phyloP scores from a whole-genome alignment of 2,113 vertebrate species.

The Atlantisia rogersi region DNA sequence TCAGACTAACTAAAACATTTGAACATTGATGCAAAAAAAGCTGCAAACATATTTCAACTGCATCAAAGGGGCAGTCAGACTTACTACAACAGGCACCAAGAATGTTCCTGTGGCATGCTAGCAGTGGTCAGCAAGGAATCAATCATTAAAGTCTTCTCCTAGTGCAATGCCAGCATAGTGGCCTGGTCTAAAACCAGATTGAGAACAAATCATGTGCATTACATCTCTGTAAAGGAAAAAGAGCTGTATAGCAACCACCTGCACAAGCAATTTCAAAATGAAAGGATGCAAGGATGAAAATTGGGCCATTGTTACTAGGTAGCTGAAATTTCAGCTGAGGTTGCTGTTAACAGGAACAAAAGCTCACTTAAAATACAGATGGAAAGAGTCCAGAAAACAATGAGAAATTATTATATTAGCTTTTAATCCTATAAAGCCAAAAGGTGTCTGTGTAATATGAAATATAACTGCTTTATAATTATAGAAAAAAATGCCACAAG shows the following conservation, averaged over 20 bases:
- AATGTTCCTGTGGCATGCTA: neutral
- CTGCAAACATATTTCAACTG: neutral
- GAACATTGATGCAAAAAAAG: neutral
- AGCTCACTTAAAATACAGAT: conserved; percentile 52
- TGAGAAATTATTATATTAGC: neutral
- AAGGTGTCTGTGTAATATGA: neutral
- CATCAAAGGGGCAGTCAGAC: neutral
- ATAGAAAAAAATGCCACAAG: neutral
- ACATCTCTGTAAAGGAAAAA: neutral
- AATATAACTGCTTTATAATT: neutral
- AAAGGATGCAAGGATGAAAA: conserved; percentile 71
- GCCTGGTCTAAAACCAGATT: neutral
- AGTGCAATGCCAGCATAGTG: neutral
- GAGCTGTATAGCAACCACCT: conserved; percentile 69
- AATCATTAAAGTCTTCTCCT: neutral
- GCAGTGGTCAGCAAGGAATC: neutral
- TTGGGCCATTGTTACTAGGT: conserved; percentile 72
- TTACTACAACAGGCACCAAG: neutral
- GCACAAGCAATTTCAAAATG: conserved; percentile 70
- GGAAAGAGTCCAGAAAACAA: conserved; percentile 41
- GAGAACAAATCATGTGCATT: conserved; percentile 43
- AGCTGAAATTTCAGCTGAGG: conserved; percentile 74
- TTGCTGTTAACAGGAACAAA: conserved; percentile 36
- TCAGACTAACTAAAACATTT: neutral
- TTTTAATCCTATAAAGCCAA: neutral